Percentiles rank a stretch among this genome's conserved stretches.
These are phyloP conservation scores for Otus scops DNA, from an alignment of 2,797 vertebrate genomes.

Conservation along the genomic window DNA sequence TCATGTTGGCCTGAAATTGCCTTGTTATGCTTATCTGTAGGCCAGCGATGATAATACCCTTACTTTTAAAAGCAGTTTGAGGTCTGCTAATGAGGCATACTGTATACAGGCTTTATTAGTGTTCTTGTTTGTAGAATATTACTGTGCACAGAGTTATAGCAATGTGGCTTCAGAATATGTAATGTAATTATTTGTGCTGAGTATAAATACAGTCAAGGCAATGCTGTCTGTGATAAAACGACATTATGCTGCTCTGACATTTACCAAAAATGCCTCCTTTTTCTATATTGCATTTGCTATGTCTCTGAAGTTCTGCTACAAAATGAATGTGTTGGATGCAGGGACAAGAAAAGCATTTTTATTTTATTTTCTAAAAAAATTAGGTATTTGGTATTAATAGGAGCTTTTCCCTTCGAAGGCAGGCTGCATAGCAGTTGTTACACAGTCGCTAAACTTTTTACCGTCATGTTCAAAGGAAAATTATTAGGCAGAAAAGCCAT, in stretches of 20 bases:
- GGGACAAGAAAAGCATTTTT: neutral
- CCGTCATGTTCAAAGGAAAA: neutral
- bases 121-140: neutral
- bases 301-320: neutral
- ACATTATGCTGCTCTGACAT: slow-evolving; percentile 44
- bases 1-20: neutral
- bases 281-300: slow-evolving; percentile 4
- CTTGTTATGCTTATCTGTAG: neutral
- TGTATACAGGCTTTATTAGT: neutral
- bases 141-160: neutral
- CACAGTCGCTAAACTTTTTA: neutral
- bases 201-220: neutral
- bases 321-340: neutral
- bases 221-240: neutral
- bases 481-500: neutral
- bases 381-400: neutral
- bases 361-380: slow-evolving; percentile 3
- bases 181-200: slow-evolving; percentile 29
- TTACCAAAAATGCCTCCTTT: neutral
- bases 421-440: neutral
- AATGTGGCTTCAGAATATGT: slow-evolving; percentile 15
- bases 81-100: neutral
- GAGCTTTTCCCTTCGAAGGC: neutral
- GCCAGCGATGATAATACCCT: neutral
- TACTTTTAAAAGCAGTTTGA: neutral